Evolutionary conservation across 2,888 invertebrate genomes (phyloP).

Genomic region (Apodemia zela): DNA sequence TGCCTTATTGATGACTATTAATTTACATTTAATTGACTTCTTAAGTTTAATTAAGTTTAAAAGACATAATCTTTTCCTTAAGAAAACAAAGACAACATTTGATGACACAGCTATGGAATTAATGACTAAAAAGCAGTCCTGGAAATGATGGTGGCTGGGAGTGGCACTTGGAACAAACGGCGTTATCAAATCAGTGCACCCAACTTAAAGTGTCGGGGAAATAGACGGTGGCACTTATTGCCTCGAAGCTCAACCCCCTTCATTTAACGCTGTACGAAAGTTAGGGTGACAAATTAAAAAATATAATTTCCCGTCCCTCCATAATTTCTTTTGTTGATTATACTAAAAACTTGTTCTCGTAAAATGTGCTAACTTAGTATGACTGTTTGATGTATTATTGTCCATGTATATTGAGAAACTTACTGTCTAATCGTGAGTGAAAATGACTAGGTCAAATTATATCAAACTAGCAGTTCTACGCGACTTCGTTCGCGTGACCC

Average conservation of each 20-base stretch:
- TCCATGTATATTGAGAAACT: too few relatives aligned
- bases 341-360: not conserved
- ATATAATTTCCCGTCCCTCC: constrained; percentile 7
- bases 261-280: constrained; percentile 18
- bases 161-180: constrained; percentile 67
- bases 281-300: constrained; percentile 31
- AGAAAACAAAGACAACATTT: constrained; percentile 12
- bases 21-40: not conserved
- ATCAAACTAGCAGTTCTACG: too few relatives aligned
- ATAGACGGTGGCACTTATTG: constrained; percentile 74
- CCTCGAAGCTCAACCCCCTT: constrained; percentile 32
- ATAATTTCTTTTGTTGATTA: constrained; percentile 1
- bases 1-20: not conserved
- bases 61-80: constrained; percentile 2
- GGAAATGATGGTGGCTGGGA: constrained; percentile 52
- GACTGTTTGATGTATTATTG: too few relatives aligned
- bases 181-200: constrained; percentile 79
- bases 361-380: too few relatives aligned
- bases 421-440: too few relatives aligned
- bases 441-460: too few relatives aligned
- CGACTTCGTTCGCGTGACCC: too few relatives aligned
- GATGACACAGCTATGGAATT: constrained; percentile 27
- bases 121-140: constrained; percentile 51
- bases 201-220: constrained; percentile 75
- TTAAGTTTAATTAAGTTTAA: not conserved